A percentile compares a stretch with the other conserved stretches of the same genome.
phyloP scores from a whole-genome alignment of 1,140 invertebrate species.

The Eriocheir sinensis region DNA sequence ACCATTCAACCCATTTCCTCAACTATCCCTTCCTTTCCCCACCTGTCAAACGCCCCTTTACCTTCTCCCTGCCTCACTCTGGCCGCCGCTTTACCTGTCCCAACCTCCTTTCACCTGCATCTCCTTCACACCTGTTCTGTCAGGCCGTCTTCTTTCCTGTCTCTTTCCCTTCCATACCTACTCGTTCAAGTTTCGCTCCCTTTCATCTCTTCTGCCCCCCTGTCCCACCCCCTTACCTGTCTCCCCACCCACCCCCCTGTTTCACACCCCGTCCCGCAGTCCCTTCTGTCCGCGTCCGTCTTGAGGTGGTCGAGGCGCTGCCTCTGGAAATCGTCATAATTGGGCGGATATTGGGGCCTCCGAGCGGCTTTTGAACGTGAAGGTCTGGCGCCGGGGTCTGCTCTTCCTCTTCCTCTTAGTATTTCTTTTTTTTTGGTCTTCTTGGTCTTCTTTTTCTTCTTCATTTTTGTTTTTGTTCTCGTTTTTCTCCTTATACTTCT shows the following conservation, averaged over 20 bases:
- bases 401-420: too few species aligned
- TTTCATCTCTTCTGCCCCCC: neutral
- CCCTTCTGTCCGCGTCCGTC: neutral
- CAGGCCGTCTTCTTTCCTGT: neutral
- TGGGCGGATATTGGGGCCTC: neutral
- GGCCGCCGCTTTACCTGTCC: neutral
- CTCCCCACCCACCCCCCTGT: neutral
- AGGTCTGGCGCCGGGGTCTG: neutral
- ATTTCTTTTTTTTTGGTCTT: too few species aligned
- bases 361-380: neutral
- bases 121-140: neutral
- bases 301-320: neutral
- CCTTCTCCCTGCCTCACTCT: neutral
- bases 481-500: neutral
- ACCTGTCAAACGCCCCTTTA: neutral
- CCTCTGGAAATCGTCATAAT: conserved; percentile 13
- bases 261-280: neutral
- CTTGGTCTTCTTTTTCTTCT: too few species aligned
- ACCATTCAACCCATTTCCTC: neutral
- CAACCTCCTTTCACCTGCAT: neutral
- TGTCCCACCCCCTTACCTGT: neutral
- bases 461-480: neutral
- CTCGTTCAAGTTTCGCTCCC: too few species aligned
- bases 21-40: neutral
- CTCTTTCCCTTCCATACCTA: neutral